Base-by-base conservation (phyloP, 1,140 invertebrate species). In the Cepaea nemoralis region DNA sequence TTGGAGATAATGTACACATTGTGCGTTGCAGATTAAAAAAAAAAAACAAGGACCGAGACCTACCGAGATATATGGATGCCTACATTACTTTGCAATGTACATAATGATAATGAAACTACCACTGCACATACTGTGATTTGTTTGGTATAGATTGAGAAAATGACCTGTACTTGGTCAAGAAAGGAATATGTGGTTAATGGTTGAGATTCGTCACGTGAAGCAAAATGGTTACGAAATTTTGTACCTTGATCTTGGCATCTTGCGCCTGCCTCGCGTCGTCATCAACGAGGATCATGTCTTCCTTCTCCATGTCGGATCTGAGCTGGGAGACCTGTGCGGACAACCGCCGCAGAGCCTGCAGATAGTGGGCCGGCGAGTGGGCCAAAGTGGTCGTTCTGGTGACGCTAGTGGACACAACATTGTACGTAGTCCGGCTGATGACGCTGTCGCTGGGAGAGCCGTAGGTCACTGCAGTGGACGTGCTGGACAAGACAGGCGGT, bases 311-410 rank as follows among this genome's bases (percentile, higher is more conserved):
- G 5, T 10, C 33, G 1, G 59, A 42, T 31, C 59, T 39, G 5
- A 69, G 39, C 16, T 67, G 63, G 3, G n/a, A 45, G 1, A 69
- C 81, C 76, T 85, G 80, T 31, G 80, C 76, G 14, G 85, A 67
- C 0, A 88, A 50, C 35, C 75, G 77, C 24, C 85, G 83, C 37
- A 87, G 80, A 63, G 87, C 86, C 0, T 86, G 82, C 10, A 85
- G 67, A 70, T 85, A 87, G 59, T 87, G 82, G 24, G 84, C 71
- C 1, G 86, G 82, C 14, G 83, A 81, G 59, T 73, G 83, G 27
- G 82, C 82, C 39, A 63, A 39, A 14, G 81, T 79, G 16, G 79
- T 81, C 12, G 83, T 85, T 27, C 82, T 83, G 2, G 82, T 77
- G 39, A 83, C 80, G 50, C 78, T 84, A 35, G 83, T 85, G 24